Evolutionary conservation across 2,888 invertebrate species (phyloP).

Genomic region (Dryobota labecula): DNA sequence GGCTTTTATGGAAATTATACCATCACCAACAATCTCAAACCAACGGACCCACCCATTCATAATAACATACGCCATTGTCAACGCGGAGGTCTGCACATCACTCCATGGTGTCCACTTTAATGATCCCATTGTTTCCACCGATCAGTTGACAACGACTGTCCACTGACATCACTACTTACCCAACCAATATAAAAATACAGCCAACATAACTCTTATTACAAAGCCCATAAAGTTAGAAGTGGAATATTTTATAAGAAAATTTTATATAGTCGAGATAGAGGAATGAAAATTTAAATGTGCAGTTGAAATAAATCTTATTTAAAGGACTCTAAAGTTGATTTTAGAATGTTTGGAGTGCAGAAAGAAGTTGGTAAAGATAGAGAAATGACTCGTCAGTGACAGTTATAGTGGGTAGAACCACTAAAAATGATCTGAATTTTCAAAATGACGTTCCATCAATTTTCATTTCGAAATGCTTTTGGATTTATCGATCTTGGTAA

Average conservation of each 20-base stretch:
- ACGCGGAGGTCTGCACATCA: constrained; percentile 87
- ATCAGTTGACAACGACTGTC: constrained; percentile 82
- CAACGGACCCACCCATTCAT: constrained; percentile 69
- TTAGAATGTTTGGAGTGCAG: constrained; percentile 46
- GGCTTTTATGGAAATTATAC: constrained; percentile 55
- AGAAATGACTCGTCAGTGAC: constrained; percentile 83
- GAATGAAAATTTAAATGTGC: constrained; percentile 37
- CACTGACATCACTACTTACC: constrained; percentile 77
- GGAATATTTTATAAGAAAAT: constrained; percentile 3
- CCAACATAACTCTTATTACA: constrained; percentile 44
- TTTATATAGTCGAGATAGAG: constrained; percentile 31
- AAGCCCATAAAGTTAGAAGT: constrained; percentile 43
- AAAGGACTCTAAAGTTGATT: constrained; percentile 65
- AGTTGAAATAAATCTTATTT: constrained; percentile 56
- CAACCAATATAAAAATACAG: constrained; percentile 42
- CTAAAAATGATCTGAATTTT: constrained; percentile 84
- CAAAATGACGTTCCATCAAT: constrained; percentile 86
- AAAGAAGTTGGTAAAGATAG: constrained; percentile 65
- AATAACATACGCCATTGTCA: constrained; percentile 73
- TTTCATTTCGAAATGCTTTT: constrained; percentile 69
- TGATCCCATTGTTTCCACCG: constrained; percentile 87
- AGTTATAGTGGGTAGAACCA: constrained; percentile 82
- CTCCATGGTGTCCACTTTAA: constrained; percentile 85
- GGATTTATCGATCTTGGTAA: constrained; percentile 59
- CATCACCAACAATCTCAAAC: constrained; percentile 51